Evolutionary conservation across 2,888 invertebrate species (phyloP), one percentile per base, ranked within the genome.

Genomic region (Hesperia comma): DNA sequence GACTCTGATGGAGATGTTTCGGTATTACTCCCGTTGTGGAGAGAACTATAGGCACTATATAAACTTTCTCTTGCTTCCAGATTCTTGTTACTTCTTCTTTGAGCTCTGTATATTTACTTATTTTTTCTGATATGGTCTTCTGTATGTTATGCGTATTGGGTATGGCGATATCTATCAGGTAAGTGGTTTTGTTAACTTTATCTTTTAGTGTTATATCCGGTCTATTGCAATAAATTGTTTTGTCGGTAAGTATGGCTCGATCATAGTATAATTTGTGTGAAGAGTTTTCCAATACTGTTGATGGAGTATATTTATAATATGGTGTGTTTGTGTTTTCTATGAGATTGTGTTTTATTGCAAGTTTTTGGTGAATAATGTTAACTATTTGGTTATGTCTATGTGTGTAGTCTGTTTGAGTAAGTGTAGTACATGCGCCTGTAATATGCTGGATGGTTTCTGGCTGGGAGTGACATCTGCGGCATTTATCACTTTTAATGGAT

Each of bases 391-490:
- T 63, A 37, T 73, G 70, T 56, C 70, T 61, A 17, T 71, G 68
- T 21, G 62, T 72, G 37, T 71, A 71, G 37, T 72, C 69, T 8
- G 70, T 69, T 53, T 73, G 70, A 3, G 66, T 62, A 32, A 71
- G 46, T 7, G 60, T 37, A 43, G 58, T 33, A 37, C 72, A 71
- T 32, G 71, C 68, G 8, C 71, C 62, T 2, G 72, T 74, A 12
- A 74, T 74, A 14, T 72, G 73, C 49, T 73, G 70, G 0, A 73
- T 73, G 4, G 70, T 73, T 68, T 71, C 70, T 2, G 71, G 43
- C 26, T 61, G 55, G 8, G 53, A 43, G 54, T 71, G 63, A 40
- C 72, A 71, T 46, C 33, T 66, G 17, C 69, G 58, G 43, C 68
- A 71, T 67, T 55, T 57, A 40, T 67, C 69, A 55, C 33, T 64